Conservation (phyloP, 2,797 vertebrate species). For the Mareca penelope region DNA sequence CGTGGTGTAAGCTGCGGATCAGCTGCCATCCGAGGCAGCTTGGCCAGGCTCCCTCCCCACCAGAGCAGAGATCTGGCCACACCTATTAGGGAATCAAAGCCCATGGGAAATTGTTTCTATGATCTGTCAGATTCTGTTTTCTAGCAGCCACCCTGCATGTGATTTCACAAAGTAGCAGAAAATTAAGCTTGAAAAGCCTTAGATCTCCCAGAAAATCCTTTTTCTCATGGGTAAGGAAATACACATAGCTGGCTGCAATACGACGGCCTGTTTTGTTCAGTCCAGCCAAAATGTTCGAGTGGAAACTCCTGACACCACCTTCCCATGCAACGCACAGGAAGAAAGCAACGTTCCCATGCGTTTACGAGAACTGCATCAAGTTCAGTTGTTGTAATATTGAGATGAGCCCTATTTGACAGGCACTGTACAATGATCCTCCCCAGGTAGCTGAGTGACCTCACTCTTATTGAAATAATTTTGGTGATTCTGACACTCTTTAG, state of each 20-base stretch:
- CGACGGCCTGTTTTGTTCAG: neutral
- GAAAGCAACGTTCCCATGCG: neutral
- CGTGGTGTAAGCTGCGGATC: neutral
- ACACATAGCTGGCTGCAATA: neutral
- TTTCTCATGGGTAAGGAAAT: neutral
- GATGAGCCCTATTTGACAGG: neutral
- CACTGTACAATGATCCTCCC: neutral
- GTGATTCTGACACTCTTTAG: neutral
- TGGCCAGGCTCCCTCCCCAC: fast-evolving
- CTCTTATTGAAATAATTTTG: neutral
- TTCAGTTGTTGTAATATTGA: neutral
- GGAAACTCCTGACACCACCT: neutral
- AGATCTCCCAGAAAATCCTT: neutral
- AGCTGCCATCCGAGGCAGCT: neutral
- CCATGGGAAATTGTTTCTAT: neutral
- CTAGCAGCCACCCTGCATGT: neutral
- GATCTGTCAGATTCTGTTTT: neutral
- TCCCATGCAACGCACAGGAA: neutral
- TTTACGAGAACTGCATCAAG: fast-evolving
- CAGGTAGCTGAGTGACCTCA: neutral
- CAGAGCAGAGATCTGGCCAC: neutral
- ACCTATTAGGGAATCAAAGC: neutral
- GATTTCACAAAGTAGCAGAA: neutral
- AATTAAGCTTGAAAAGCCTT: neutral
- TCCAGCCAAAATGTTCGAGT: fast-evolving